These are phyloP conservation scores for Cyclina sinensis DNA, from an alignment of 1,140 invertebrate species.

Conservation along the genomic window DNA sequence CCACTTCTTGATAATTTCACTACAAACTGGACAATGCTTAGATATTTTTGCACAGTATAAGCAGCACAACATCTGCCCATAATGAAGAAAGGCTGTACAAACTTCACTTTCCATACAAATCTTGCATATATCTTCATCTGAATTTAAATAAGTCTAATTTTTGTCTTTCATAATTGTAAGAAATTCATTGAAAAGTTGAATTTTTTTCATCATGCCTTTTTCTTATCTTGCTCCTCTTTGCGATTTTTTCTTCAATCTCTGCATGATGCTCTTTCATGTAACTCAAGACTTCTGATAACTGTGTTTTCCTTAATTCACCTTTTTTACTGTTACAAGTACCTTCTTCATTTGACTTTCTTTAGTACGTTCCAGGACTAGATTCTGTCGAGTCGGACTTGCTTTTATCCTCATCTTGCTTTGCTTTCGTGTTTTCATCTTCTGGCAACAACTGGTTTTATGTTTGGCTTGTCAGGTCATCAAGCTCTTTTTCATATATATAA, in stretches of 20 bases:
- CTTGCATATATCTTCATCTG: constrained; percentile 24
- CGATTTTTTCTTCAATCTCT: background rate
- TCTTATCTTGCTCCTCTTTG: too few species aligned
- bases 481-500: constrained; percentile 18
- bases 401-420: constrained; percentile 19
- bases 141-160: constrained; percentile 16
- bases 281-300: background rate
- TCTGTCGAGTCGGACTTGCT: constrained; percentile 8
- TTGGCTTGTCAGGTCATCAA: constrained; percentile 20
- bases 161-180: constrained; percentile 15
- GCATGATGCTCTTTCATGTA: constrained; percentile 13
- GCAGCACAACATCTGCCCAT: constrained; percentile 22
- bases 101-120: constrained; percentile 23
- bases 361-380: background rate
- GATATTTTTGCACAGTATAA: background rate
- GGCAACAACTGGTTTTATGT: constrained; percentile 25
- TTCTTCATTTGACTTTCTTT: constrained; percentile 18
- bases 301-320: constrained; percentile 20
- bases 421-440: constrained; percentile 14
- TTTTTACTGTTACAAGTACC: constrained; percentile 9
- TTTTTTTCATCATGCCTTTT: too few species aligned
- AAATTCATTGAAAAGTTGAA: too few species aligned
- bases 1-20: background rate
- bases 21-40: constrained; percentile 16
- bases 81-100: constrained; percentile 15